Evolutionary conservation across 2,888 invertebrate species (phyloP), one percentile per base, ranked within the genome.

Genomic region (Mesorhabditis belari): DNA sequence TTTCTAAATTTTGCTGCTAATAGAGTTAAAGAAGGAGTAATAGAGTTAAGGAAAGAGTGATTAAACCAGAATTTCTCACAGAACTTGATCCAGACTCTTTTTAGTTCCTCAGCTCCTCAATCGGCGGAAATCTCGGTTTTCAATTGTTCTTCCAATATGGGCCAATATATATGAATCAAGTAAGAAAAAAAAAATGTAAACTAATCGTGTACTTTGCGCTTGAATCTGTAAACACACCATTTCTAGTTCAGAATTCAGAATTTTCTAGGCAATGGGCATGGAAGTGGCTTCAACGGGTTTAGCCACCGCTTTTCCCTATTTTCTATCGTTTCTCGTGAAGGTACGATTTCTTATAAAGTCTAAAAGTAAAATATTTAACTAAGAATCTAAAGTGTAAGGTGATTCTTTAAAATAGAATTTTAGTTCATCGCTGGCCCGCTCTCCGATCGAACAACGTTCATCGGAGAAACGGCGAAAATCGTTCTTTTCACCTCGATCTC

Each of bases 401-500:
- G n/a, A n/a, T n/a, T n/a, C n/a, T n/a, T n/a, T 35, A 12, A 49
- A 44, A 49, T 57, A 5, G 21, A 6, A 27, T 49, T 51, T 17
- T 29, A 58, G 49, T 58, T 27, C 50, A 25, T 58, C 52, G 51
- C 28, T 5, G 58, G 58, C 3, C 51, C 51, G 19, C 51, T 44
- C 50, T 51, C 28, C 28, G 51, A 58, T 28, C 27, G 25, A 35
- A 49, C 60, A n/a, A 25, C 35, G 28, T 58, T 49, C 55, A 6
- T 63, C 21, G 12, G 23, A 6, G 60, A 62, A 28, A 63, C 60
- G 21, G 64, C 63, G 5, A 54, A 65, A 9, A 66, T 71, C 58
- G 62, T 71, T 12, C 58, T 71, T 23, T 71, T 67, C 57, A 65
- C 72, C 3, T 59, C 63, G 2, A 28, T 71, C 3, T 69, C 63